Base-by-base conservation (phyloP, 2,113 vertebrate species). In the Prietella phreatophila region DNA sequence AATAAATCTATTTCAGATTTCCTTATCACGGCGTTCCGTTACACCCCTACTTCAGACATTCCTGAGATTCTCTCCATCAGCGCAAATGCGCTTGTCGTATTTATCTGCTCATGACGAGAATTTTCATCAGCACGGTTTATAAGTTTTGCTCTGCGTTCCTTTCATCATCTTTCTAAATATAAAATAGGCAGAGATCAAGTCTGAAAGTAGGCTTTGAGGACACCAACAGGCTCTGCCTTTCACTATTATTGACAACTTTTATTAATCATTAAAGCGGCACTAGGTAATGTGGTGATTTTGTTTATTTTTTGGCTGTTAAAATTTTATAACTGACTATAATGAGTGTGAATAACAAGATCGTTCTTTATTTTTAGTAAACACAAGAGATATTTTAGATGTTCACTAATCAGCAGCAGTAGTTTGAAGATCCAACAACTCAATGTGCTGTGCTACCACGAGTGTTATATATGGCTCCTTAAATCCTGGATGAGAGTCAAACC, bases 161-260 rank as follows among this genome's bases (percentile, higher is more conserved):
- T 82, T 39, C 33, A 60, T 82, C 80, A 27, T 61, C 56, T 36
- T 82, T 82, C 80, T 82, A 82, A 82, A 61, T 82, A 82, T 82
- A 82, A 82, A 82, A 61, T 42, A 15, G 33, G 20, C 10, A 14
- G 36, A 1, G 56, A 42, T 39, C 2, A 42, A 25, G 10, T 27
- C 5, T 80, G 30, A 60, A 80, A 36, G 79, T 60, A 3, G 80
- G 56, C 56, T 82, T 79, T 55, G 17, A 53, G 47, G 47, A 78
- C 71, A 36, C 30, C 8, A 22, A 22, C 20, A 36, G 13, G 15
- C 15, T 71, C 67, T 33, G 2, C 19, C 6, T 71, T 69, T 17
- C 30, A 63, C 60, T 0, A 11, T 65, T 11, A n/a, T 13, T 65
- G 13, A 65, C 61, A 65, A 65, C 27, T 3, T 11, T n/a, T 14